phyloP scores from a whole-genome alignment of 2,113 vertebrate species.

The Paratilapia polleni region DNA sequence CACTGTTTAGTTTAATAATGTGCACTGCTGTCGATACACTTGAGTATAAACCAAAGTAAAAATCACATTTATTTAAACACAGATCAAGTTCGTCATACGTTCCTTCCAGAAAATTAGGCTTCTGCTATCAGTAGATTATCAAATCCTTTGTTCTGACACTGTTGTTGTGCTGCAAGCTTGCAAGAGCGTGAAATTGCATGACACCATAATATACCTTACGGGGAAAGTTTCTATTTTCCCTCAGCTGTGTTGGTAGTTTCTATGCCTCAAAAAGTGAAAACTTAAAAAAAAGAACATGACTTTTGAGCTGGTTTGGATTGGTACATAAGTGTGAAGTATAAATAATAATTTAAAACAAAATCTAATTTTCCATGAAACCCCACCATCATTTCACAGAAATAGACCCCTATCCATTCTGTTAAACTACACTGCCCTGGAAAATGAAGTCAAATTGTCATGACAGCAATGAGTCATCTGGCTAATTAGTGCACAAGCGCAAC shows the following conservation, averaged over 20 bases:
- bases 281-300: neutral
- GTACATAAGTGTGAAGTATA: neutral
- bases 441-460: slow-evolving; percentile 26
- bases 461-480: slow-evolving; percentile 40
- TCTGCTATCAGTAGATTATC: slow-evolving; percentile 25
- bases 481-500: slow-evolving; percentile 42
- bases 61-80: slow-evolving; percentile 24
- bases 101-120: slow-evolving; percentile 32
- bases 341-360: neutral
- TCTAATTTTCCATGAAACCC: neutral
- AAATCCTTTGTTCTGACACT: slow-evolving; percentile 27
- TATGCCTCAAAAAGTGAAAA: neutral
- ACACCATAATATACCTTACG: slow-evolving; percentile 12
- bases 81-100: slow-evolving; percentile 12
- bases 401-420: neutral
- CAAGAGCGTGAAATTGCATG: slow-evolving; percentile 39
- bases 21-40: neutral
- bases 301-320: neutral
- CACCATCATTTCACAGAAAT: slow-evolving; percentile 11
- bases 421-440: slow-evolving; percentile 5
- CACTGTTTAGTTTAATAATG: neutral
- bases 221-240: neutral
- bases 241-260: slow-evolving; percentile 10
- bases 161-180: slow-evolving; percentile 19
- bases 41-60: neutral